Conservation (phyloP, 2,888 invertebrate genomes). For the Mythimna loreyi region DNA sequence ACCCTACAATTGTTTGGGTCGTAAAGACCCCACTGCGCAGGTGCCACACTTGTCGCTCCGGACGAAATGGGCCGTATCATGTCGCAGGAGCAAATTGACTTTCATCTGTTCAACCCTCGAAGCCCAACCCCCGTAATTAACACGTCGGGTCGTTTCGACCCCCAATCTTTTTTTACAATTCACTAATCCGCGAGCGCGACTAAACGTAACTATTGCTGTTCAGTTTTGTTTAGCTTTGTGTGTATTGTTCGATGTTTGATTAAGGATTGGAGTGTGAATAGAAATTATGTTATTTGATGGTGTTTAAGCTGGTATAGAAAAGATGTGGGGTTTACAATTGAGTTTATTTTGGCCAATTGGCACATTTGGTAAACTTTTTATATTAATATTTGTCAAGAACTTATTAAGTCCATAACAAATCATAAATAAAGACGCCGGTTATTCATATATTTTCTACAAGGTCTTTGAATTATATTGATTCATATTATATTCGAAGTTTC, state of each 20-base stretch:
- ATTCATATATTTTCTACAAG: no score
- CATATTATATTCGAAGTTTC: no score
- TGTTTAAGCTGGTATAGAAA: constrained; percentile 31
- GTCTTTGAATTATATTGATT: no score
- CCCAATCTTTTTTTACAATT: constrained; percentile 89
- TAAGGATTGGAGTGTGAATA: constrained; percentile 65
- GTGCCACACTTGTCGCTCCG: constrained; percentile 89
- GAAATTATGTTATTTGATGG: constrained; percentile 51
- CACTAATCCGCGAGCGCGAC: constrained; percentile 89
- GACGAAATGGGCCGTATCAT: constrained; percentile 92
- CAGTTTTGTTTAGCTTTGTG: constrained; percentile 76
- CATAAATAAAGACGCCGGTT: no score
- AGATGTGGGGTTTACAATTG: not conserved
- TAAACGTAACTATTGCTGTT: constrained; percentile 83
- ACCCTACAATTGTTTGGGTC: constrained; percentile 74
- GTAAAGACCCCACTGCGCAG: constrained; percentile 87
- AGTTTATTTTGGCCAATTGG: not conserved
- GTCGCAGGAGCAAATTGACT: constrained; percentile 93
- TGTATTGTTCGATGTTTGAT: constrained; percentile 67
- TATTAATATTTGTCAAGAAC: not conserved
- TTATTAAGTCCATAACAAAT: no score
- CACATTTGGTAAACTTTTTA: not conserved
- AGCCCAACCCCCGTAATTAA: constrained; percentile 90
- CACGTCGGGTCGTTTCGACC: constrained; percentile 86
- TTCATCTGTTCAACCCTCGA: constrained; percentile 89